These are phyloP conservation scores for Drosophila bunnanda DNA, from an alignment of 2,888 invertebrate species.

Conservation along the genomic window DNA sequence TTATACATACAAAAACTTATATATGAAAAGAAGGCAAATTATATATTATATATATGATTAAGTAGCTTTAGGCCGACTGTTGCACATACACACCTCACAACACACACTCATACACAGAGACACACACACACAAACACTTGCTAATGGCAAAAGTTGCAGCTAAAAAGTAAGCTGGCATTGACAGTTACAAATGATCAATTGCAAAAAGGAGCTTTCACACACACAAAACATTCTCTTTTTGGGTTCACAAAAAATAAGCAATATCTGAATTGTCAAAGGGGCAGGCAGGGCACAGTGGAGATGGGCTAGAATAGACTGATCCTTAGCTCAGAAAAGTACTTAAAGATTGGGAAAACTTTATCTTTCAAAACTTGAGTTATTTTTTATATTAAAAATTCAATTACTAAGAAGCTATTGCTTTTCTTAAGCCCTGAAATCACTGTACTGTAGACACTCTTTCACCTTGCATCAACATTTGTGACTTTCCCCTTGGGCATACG, in stretches of 20 bases:
- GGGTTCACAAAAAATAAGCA: slow-evolving; percentile 35
- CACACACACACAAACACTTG: slow-evolving; percentile 11
- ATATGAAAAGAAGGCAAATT: slow-evolving; percentile 41
- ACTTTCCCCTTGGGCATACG: slow-evolving; percentile 4
- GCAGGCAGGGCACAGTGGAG: slow-evolving; percentile 8
- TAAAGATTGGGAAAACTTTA: neutral
- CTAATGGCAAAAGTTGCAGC: slow-evolving; percentile 23
- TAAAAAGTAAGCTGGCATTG: slow-evolving; percentile 37
- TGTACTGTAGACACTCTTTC: slow-evolving; percentile 1
- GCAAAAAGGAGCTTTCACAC: slow-evolving; percentile 22
- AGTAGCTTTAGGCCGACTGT: slow-evolving; percentile 68
- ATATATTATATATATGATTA: slow-evolving; percentile 64
- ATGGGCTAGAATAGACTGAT: slow-evolving; percentile 21
- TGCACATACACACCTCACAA: slow-evolving; percentile 50
- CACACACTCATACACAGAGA: neutral
- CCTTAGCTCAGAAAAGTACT: neutral
- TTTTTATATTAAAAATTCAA: neutral
- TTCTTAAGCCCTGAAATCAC: neutral
- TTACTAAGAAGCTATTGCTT: neutral
- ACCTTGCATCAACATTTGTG: slow-evolving; percentile 1
- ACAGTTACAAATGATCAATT: slow-evolving; percentile 55
- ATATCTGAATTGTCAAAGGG: slow-evolving; percentile 8
- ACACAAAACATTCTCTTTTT: slow-evolving; percentile 19
- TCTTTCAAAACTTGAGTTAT: neutral
- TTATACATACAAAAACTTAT: slow-evolving; percentile 42